Percentiles rank a stretch among this genome's conserved stretches.
These are phyloP conservation scores for Iselma pallidipennis DNA, from an alignment of 2,888 invertebrate genomes.

Conservation along the genomic window DNA sequence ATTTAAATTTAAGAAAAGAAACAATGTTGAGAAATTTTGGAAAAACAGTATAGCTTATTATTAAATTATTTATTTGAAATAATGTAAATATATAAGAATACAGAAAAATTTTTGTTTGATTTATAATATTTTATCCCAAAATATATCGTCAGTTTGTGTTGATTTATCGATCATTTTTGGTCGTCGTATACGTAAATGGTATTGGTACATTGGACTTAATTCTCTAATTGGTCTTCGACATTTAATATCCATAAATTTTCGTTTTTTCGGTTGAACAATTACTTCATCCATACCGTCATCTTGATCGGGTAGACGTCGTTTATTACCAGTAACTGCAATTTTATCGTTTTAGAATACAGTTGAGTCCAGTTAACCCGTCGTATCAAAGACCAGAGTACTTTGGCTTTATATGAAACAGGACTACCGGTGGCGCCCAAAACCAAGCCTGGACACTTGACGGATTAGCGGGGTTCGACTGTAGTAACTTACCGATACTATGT, in stretches of 20 bases:
- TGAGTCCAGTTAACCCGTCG: too few species aligned
- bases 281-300: constrained; percentile 19
- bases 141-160: constrained; percentile 43
- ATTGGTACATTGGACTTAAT: constrained; percentile 20
- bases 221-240: constrained; percentile 45
- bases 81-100: constrained; percentile 33
- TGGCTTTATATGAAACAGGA: too few species aligned
- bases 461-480: too few species aligned
- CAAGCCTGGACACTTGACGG: too few species aligned
- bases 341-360: too few species aligned
- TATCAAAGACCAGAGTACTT: too few species aligned
- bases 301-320: constrained; percentile 21
- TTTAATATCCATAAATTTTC: constrained; percentile 46
- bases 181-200: constrained; percentile 14
- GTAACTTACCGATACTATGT: constrained; percentile 7
- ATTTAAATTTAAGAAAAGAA: constrained; percentile 8
- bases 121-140: constrained; percentile 7
- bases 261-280: constrained; percentile 32
- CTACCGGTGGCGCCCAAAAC: too few species aligned
- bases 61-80: constrained; percentile 32
- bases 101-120: constrained; percentile 21
- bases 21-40: constrained; percentile 23
- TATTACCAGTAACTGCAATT: constrained; percentile 1
- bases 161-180: constrained; percentile 38
- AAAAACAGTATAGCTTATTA: constrained; percentile 32